phyloP scores from a whole-genome alignment of 2,888 invertebrate genomes.

The Frankliniella fusca region DNA sequence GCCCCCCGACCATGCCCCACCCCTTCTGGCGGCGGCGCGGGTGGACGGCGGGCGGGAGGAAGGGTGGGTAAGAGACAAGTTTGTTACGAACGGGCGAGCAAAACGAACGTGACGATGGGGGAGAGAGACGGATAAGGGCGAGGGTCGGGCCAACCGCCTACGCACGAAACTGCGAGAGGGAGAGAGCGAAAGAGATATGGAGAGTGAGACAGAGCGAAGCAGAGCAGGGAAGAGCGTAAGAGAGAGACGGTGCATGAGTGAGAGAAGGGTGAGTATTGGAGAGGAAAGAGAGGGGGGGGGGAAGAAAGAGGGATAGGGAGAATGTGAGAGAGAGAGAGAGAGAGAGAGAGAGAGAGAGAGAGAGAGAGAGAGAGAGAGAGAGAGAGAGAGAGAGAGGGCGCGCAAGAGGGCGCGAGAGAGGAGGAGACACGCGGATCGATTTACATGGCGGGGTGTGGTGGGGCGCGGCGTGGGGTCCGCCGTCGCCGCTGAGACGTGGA shows the following conservation, averaged over 20 bases:
- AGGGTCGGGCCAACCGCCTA: background rate
- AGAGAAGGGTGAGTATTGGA: background rate
- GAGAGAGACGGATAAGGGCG: background rate
- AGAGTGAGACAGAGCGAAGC: background rate
- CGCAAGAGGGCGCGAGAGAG: background rate
- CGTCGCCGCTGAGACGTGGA: background rate
- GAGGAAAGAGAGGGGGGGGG: background rate
- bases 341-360: background rate
- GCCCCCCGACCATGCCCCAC: background rate
- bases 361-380: background rate
- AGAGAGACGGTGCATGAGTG: background rate
- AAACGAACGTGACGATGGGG: conserved; percentile 3
- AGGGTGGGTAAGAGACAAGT: background rate
- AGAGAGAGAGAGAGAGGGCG: background rate
- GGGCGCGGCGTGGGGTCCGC: background rate
- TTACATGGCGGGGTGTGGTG: background rate
- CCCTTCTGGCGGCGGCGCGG: background rate
- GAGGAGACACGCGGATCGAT: background rate
- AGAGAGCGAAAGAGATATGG: background rate
- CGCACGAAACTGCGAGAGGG: background rate
- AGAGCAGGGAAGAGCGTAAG: background rate
- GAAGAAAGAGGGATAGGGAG: background rate
- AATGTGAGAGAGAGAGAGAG: background rate
- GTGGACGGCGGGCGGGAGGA: background rate
- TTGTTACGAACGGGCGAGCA: background rate